Base-by-base conservation (phyloP, 2,888 invertebrate species). In the Eupithecia inturbata region DNA sequence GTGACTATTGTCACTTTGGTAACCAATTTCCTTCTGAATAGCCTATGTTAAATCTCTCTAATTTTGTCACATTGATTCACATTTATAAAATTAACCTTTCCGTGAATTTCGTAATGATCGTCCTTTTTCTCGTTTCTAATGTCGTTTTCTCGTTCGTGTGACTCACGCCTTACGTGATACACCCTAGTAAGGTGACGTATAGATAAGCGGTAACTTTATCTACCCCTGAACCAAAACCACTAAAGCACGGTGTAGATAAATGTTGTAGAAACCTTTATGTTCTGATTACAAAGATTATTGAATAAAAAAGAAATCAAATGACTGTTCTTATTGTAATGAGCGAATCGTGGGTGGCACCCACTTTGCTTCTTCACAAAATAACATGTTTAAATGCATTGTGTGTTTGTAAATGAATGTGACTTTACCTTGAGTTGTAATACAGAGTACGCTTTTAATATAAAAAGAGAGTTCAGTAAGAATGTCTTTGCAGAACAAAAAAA, bases 331-430 rank as follows among this genome's bases (percentile, higher is more conserved):
- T 81, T 79, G 77, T 76, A 75, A 82, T 79, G 81, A 79, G 83
- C 83, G 83, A 87, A 87, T 84, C 83, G 88, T 88, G 85, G 87
- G 86, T 85, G 88, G 87, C 78, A 70, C 79, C 78, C 84, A 80
- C 72, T 84, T 83, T 82, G 84, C 84, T 85, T 81, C 82, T 83
- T 84, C 78, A 80, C 53, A 22, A 84, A 88, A 88, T 88, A 85
- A 82, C 88, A 89, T 89, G 88, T 85, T 87, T 85, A 88, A 88
- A 88, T 79, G 84, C 81, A 86, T 85, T 87, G 81, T 83, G 83
- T 82, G 83, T 81, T 80, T 79, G 83, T 88, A 91, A 91, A 89
- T 90, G 87, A 88, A 88, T 86, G 86, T 83, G 83, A 81, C 82
- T 85, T 84, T 84, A 84, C 88, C 90, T 91, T 91, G 88, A 91